These are phyloP conservation scores for Characodon lateralis DNA, from an alignment of 2,797 vertebrate species.

Conservation along the genomic window DNA sequence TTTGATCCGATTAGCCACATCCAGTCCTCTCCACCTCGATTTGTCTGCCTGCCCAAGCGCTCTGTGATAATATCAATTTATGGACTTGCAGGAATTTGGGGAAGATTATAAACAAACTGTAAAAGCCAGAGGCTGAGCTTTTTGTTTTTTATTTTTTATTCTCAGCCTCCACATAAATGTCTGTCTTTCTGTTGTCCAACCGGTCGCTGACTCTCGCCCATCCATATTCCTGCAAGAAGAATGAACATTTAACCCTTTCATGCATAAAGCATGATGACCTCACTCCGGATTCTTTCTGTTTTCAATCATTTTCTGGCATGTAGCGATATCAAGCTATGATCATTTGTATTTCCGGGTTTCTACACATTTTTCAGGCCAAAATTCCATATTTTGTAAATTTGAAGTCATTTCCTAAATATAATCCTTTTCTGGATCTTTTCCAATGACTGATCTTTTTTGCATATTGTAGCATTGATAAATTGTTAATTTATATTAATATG, in stretches of 20 bases:
- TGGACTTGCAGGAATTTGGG: slow-evolving; percentile 60
- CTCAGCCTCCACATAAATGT: slow-evolving; percentile 56
- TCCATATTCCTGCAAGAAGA: slow-evolving; percentile 39
- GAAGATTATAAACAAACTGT: slow-evolving; percentile 64
- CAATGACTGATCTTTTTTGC: too few species aligned
- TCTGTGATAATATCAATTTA: slow-evolving; percentile 60
- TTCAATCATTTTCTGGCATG: neutral
- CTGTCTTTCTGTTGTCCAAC: slow-evolving; percentile 43
- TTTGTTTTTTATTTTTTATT: slow-evolving; percentile 30
- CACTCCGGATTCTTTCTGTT: neutral
- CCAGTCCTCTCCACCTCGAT: slow-evolving; percentile 38
- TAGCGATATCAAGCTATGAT: neutral
- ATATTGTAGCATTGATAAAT: too few species aligned
- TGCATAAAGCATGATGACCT: neutral
- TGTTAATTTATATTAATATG: too few species aligned
- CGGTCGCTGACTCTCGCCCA: slow-evolving; percentile 13
- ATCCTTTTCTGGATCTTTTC: too few species aligned
- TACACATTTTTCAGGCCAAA: too few species aligned
- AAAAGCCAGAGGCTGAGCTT: slow-evolving; percentile 55
- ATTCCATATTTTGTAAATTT: too few species aligned
- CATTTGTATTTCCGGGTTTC: neutral
- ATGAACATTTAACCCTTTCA: neutral
- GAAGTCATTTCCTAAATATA: too few species aligned
- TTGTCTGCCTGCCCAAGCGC: slow-evolving; percentile 50
- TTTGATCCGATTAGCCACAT: slow-evolving; percentile 66